These are phyloP conservation scores for Brachionus manjavacas DNA, from an alignment of 1,140 invertebrate species.

Conservation along the genomic window DNA sequence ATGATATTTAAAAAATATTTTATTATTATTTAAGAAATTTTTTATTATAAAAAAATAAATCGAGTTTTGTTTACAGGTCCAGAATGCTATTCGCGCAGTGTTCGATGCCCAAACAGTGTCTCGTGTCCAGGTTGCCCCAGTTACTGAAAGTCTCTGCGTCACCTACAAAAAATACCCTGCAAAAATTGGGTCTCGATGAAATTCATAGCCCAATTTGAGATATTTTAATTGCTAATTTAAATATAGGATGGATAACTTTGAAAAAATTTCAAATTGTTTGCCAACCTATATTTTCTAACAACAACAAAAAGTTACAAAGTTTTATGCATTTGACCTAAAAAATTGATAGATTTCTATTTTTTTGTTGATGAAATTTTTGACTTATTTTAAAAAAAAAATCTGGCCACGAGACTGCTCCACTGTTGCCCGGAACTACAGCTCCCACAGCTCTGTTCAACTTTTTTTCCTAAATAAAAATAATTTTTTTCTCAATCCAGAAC, in stretches of 20 bases:
- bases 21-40: slow-evolving; percentile 8
- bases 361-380: neutral
- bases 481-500: neutral
- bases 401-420: too few species aligned
- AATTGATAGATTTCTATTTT: slow-evolving; percentile 16
- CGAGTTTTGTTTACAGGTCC: neutral
- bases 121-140: neutral
- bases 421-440: too few species aligned
- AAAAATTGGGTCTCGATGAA: slow-evolving; percentile 16
- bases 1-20: neutral
- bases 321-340: slow-evolving; percentile 35
- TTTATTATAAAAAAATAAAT: neutral
- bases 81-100: neutral
- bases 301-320: slow-evolving; percentile 18
- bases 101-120: neutral
- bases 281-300: neutral
- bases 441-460: neutral
- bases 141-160: neutral
- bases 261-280: slow-evolving; percentile 12
- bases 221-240: slow-evolving; percentile 16
- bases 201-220: neutral
- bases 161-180: neutral
- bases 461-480: too few species aligned
- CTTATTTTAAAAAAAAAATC: neutral
- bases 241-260: slow-evolving; percentile 28